A percentile compares a stretch with the other conserved stretches of the same genome.
These are phyloP conservation scores for Xestia ashworthii DNA, from an alignment of 2,888 invertebrate genomes.

Conservation along the genomic window DNA sequence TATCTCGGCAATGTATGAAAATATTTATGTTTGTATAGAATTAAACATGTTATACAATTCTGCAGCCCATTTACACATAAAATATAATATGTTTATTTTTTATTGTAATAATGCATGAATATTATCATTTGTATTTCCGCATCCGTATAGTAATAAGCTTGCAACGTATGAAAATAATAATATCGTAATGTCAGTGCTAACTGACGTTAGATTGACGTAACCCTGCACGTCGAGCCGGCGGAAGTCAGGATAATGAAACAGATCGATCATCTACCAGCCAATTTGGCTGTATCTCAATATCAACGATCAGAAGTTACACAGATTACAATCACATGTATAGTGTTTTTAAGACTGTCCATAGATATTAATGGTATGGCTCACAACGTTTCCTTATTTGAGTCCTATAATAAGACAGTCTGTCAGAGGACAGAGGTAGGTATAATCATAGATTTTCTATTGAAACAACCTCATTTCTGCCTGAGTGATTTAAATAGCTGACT, in stretches of 20 bases:
- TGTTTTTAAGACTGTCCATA: not conserved
- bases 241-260: slow-evolving; percentile 37
- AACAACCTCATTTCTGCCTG: not conserved
- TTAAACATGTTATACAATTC: not conserved
- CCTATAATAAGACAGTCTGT: not conserved
- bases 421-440: too few relatives aligned
- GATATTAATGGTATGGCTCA: not conserved
- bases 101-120: not conserved
- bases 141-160: not conserved
- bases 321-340: not conserved
- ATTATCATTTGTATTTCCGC: too few relatives aligned
- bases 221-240: slow-evolving; percentile 6
- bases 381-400: not conserved
- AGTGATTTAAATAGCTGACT: not conserved
- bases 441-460: not conserved
- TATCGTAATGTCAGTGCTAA: slow-evolving; percentile 24
- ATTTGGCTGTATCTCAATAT: slow-evolving; percentile 29
- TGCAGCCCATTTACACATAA: not conserved
- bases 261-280: slow-evolving; percentile 32
- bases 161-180: not conserved
- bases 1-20: not conserved
- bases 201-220: slow-evolving; percentile 45
- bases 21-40: not conserved
- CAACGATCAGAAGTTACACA: slow-evolving; percentile 14
- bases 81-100: not conserved